phyloP scores from a whole-genome alignment of 2,888 invertebrate genomes.

The Lacanobia oleracea region DNA sequence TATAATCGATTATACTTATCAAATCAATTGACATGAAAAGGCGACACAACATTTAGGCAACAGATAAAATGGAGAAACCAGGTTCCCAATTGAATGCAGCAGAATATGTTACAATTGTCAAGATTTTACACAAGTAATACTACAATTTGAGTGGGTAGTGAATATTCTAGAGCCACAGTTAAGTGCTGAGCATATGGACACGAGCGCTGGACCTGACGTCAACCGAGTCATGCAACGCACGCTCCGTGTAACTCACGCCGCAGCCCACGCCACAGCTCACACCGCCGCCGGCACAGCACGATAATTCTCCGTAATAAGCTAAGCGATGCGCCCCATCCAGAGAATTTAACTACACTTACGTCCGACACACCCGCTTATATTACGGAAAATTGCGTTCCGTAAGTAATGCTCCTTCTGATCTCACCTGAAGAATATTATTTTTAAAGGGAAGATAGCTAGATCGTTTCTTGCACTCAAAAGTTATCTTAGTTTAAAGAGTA shows the following conservation, averaged over 20 bases:
- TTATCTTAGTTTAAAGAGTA: neutral
- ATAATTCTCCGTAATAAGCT: constrained; percentile 49
- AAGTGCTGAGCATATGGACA: neutral
- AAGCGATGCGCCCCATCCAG: constrained; percentile 12
- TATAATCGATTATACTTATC: neutral
- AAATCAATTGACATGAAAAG: neutral
- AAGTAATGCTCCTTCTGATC: neutral
- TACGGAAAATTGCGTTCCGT: constrained; percentile 20
- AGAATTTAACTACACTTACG: constrained; percentile 37
- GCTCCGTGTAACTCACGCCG: constrained; percentile 18
- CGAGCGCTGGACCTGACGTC: constrained; percentile 18
- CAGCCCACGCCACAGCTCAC: constrained; percentile 10
- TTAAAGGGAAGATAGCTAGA: neutral
- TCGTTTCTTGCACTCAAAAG: neutral
- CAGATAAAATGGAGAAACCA: neutral
- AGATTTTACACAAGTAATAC: neutral
- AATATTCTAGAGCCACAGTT: constrained; percentile 15
- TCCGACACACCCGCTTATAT: constrained; percentile 30
- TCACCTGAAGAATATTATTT: constrained; percentile 5
- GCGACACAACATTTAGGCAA: neutral
- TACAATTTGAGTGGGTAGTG: neutral
- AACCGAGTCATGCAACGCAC: constrained; percentile 24
- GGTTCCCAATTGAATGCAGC: neutral
- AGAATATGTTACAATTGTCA: neutral
- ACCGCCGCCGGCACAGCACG: neutral